A percentile compares a stretch with the other conserved stretches of the same genome.
Evolutionary conservation across 2,113 vertebrate genomes (phyloP).

Genomic region (Ramphastos sulfuratus): DNA sequence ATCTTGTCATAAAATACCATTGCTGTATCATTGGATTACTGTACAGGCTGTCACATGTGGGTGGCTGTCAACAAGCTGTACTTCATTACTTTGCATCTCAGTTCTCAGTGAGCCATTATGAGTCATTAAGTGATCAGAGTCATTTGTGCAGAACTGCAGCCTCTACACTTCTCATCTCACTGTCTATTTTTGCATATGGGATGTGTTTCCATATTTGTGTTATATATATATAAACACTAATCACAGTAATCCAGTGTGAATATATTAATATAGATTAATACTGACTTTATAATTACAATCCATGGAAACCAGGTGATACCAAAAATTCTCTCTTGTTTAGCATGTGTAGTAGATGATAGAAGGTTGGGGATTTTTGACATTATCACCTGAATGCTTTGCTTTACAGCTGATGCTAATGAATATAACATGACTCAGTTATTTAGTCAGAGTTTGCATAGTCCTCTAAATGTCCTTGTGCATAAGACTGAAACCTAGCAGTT

Average conservation of each 20-base stretch:
- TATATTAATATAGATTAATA: conserved; percentile 52
- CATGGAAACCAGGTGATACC: neutral
- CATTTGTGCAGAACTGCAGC: conserved; percentile 61
- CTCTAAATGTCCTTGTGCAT: neutral
- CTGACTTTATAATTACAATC: conserved; percentile 2
- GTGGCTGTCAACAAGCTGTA: conserved; percentile 53
- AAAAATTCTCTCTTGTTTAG: conserved; percentile 18
- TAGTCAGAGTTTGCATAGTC: neutral
- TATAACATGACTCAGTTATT: neutral
- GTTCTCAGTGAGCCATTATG: conserved; percentile 63
- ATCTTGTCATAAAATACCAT: neutral
- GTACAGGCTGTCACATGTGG: conserved; percentile 30
- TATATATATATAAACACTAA: conserved; percentile 19
- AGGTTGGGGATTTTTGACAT: neutral
- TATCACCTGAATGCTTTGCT: neutral
- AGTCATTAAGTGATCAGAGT: conserved; percentile 73
- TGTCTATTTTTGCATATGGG: conserved; percentile 56
- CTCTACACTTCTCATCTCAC: conserved; percentile 49
- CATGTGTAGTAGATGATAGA: neutral
- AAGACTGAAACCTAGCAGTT: neutral
- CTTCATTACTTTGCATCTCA: conserved; percentile 48
- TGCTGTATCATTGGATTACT: neutral
- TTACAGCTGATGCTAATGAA: conserved; percentile 14
- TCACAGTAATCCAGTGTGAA: conserved; percentile 37
- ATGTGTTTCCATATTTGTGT: conserved; percentile 43